Evolutionary conservation across 2,888 invertebrate genomes (phyloP), one percentile per base, ranked within the genome.

Genomic region (Lamproptera curius): DNA sequence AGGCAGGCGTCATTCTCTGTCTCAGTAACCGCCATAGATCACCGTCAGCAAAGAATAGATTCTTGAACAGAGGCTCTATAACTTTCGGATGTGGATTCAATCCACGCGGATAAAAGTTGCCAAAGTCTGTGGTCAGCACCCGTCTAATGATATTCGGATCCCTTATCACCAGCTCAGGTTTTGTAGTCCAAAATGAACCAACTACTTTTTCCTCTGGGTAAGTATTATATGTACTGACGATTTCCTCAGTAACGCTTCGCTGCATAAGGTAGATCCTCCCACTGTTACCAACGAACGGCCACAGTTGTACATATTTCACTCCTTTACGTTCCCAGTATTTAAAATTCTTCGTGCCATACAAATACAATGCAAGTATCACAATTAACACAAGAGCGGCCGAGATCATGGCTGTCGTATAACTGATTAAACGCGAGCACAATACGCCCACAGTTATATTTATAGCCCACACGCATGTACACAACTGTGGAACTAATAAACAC

Each of bases 1-100:
- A 78, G 1, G 75, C 70, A 1, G 75, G 73, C 14, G 76, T 74
- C 66, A 77, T 68, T 44, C 76, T 73, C 57, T 77, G 74, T 8
- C 80, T 64, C 52, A 79, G 57, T 52, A 78, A 56, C 17, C 68
- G 62, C 80, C 78, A 77, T 28, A 67, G 36, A 52, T 79, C 80
- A 0, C 77, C 77, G 28, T 78, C 78, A 4, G 66, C 70, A 44
- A 73, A 71, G 53, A 79, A 77, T 48, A 79, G 47, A 50, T 80
- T 80, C 1, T 64, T 61, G 28, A 75, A 51, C 44, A 81, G 55
- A 1, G 78, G 80, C 31, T 80, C 78, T 0, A 63, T 51, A 1
- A 65, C 56, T 20, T 63, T 58, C 16, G 61, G 62, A 40, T 69
- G 58, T 1, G 58, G 52, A 8, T 62, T 61, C 0, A 78, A 45